Evolutionary conservation across 2,113 vertebrate genomes (phyloP), one percentile per base, ranked within the genome.

Genomic region (Otolemur garnettii): DNA sequence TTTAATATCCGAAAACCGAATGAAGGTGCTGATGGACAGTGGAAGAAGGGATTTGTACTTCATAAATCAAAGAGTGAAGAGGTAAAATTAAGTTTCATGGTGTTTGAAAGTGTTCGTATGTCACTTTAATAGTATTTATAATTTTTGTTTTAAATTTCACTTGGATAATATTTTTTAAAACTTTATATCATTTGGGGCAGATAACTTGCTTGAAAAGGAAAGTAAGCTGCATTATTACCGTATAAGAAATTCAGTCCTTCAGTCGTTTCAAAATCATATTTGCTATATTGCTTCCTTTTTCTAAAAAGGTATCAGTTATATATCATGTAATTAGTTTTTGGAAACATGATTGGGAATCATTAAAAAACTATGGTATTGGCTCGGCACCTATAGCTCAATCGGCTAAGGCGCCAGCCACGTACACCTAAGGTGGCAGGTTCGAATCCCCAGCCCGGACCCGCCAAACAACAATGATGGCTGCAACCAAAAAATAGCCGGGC

Each of bases 1-100:
- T 99, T 99, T 99, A 99, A 99, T 98, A 99, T 99, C 97, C 99
- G 99, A 26, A 99, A 99, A 98, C 99, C 99, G 97, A 99, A 99
- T 57, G 99, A 99, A 98, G 99, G 99, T 93, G 98, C 99, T 77
- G 99, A 99, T 78, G 99, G 99, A 97, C 99, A 99, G 21, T 99
- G 99, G 99, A 99, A 99, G 98, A 99, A 99, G 97, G 99, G 99
- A 97, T 99, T 99, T 97, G 99, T 99, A 97, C 99, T 99, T 94
- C 99, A 99, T 98, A 99, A 99, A 98, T 99, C 99, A 93, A 99
- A 99, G 99, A 99, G 99, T 35, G 99, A 99, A 96, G 99, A 99
- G 98, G 99, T 99, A 98, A 98, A 57, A 91, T 80, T 72, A n/a
- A 77, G 68, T 94, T 94, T 60, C 12, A 0, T 77, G 55, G 10